Evolutionary conservation across 2,113 vertebrate genomes (phyloP), one percentile per base, ranked within the genome.

Genomic region (Electrona antarctica): DNA sequence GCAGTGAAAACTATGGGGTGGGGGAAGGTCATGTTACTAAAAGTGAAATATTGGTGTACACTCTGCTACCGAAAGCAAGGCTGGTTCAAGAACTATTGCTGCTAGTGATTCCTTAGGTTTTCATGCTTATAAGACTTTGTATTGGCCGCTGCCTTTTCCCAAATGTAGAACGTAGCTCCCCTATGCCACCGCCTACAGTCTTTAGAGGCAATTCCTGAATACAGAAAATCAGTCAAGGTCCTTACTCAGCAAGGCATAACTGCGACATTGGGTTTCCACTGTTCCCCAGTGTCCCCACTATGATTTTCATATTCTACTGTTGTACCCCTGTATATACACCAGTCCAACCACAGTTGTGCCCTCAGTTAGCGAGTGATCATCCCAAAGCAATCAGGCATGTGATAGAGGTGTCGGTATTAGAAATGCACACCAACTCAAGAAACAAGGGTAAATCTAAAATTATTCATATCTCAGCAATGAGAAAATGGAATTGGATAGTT

Each of bases 71-170:
- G 46, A 82, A 77, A 48, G 67, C 72, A 73, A 84, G 29, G 74
- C 73, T 74, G 69, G 63, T 60, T 76, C 10, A 64, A 77, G 59
- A 86, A 85, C 47, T 74, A 64, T 70, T 83, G 88, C 85, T 90
- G 88, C 87, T 90, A 83, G 75, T 69, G 75, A 78, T 73, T 69
- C 77, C 9, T 58, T 71, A 67, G 57, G 41, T 64, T 79, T 60
- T 73, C 67, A 73, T 73, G 14, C 49, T 29, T 11, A 13, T 55
- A 14, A 69, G 70, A 69, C 21, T 67, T 51, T 61, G 55, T 64
- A 62, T 64, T 71, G 71, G 71, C 67, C 15, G 47, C 67, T 52
- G 46, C 62, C 60, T 78, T 65, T 61, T 60, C 64, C 74, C 54
- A 60, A 71, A 78, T 41, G 54, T 68, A 59, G 58, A 67, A 21